Base-by-base conservation (phyloP, 1,140 invertebrate genomes). In the Drosophila persimilis region DNA sequence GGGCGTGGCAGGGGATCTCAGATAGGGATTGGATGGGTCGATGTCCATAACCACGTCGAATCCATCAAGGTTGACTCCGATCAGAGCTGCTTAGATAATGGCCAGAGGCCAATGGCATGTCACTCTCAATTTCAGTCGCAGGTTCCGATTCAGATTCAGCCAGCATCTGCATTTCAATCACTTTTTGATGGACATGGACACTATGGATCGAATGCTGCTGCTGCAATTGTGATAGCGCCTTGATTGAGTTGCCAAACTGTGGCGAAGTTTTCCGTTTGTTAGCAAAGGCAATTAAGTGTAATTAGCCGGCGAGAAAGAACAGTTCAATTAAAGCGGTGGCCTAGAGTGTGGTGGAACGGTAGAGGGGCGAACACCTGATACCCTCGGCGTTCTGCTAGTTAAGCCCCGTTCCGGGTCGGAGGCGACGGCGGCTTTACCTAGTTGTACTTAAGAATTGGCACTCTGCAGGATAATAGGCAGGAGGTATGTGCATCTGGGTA, bases 211-310 rank as follows among this genome's bases (percentile, higher is more conserved):
- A 31, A 8, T 8, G 29, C 29, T 6, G 24, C 13, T 8, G 9
- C 20, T 55, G 20, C 13, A 2, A 2, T 26, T 55, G 20, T n/a
- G 11, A 29, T 54, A 31, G 31, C 20, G 26, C 50, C 52, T 62
- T 73, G 70, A 73, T 73, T 73, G 70, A 73, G 70, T 73, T 74
- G 52, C 71, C 60, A 65, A 74, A 74, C 58, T 65, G 52, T 58
- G 60, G 70, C 70, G 43, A 47, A 47, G 8, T 41, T 73, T 51
- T 35, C 22, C 39, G 35, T 39, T 39, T 80, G 80, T 85, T 84
- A 85, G 74, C 60, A 65, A 78, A 56, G 65, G 55, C 78, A 85
- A 86, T 88, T 85, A 86, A 74, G 47, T 77, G 62, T 73, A 77
- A 81, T 81, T 81, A 77, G 79, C 57, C 54, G 50, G 15, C 31